A percentile compares a stretch with the other conserved stretches of the same genome.
phyloP scores from a whole-genome alignment of 2,113 vertebrate genomes.

The Chunga burmeisteri region DNA sequence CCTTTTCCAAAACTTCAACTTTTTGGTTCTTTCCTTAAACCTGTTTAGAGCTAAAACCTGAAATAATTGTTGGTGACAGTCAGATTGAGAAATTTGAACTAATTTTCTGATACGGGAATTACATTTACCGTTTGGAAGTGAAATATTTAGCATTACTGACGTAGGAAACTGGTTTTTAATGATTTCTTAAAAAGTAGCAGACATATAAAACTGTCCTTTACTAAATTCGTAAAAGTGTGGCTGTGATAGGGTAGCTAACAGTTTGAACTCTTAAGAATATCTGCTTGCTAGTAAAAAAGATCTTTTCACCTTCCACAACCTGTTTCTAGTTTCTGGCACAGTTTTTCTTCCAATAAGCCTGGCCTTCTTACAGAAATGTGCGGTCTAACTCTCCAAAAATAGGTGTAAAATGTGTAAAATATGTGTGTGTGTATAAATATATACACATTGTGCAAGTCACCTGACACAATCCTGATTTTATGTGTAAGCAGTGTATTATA shows the following conservation, averaged over 20 bases:
- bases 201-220: background rate
- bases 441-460: background rate
- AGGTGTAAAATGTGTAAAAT: background rate
- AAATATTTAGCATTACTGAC: background rate
- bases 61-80: background rate
- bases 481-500: slow-evolving; percentile 56
- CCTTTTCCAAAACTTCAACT: background rate
- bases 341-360: background rate
- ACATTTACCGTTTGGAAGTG: background rate
- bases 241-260: background rate
- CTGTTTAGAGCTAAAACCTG: background rate
- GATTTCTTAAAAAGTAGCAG: background rate
- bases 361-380: background rate
- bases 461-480: slow-evolving; percentile 22
- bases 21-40: background rate
- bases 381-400: background rate
- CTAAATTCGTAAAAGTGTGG: background rate
- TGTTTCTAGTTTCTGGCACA: background rate
- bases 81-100: background rate
- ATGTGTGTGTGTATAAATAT: background rate
- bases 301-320: background rate
- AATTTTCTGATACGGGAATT: background rate
- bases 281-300: background rate
- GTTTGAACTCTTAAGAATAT: background rate
- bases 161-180: background rate